Base-by-base conservation (phyloP, 1,140 invertebrate genomes). In the Palaemon carinicauda region DNA sequence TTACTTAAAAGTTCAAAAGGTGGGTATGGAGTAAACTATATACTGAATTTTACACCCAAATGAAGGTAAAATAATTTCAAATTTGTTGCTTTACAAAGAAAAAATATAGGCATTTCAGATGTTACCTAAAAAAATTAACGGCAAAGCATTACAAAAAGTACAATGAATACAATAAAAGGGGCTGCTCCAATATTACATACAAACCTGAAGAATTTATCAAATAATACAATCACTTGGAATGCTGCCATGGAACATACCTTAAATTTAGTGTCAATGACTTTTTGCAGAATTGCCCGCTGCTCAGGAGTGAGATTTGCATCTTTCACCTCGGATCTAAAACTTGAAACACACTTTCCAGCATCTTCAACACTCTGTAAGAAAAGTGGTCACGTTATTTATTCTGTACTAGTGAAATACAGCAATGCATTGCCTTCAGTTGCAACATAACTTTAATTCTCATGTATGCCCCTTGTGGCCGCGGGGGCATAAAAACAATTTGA, bases 211-310 rank as follows among this genome's bases (percentile, higher is more conserved):
- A 69, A 69, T 7, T 41, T 41, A 41, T n/a, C n/a, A n/a, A n/a
- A n/a, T n/a, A n/a, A n/a, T n/a, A n/a, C n/a, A 12, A 41, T 41
- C 41, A 41, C 41, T 41, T 7, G 7, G 12, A 15, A 24, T 50
- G 41, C 12, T 9, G 29, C 10, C 27, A 14, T 27, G 12, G 12
- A 50, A 19, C 51, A 15, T 29, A 89, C 88, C 84, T 87, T 89
- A 56, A 89, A 89, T 69, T 75, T 83, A n/a, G 82, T 77, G 80
- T 89, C 88, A 54, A 89, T 83, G 24, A 86, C 84, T 71, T 87
- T 87, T 69, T 89, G 88, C 15, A 89, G 52, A 65, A 85, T 75
- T n/a, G 80, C 56, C n/a, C 88, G 54, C 33, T 89, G 88, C 50
- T 89, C 85, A 9, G 81, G 52, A 19, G 83, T 79, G 5, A 89